These are phyloP conservation scores for Liparis tanakae DNA, from an alignment of 2,797 vertebrate genomes.

Conservation along the genomic window DNA sequence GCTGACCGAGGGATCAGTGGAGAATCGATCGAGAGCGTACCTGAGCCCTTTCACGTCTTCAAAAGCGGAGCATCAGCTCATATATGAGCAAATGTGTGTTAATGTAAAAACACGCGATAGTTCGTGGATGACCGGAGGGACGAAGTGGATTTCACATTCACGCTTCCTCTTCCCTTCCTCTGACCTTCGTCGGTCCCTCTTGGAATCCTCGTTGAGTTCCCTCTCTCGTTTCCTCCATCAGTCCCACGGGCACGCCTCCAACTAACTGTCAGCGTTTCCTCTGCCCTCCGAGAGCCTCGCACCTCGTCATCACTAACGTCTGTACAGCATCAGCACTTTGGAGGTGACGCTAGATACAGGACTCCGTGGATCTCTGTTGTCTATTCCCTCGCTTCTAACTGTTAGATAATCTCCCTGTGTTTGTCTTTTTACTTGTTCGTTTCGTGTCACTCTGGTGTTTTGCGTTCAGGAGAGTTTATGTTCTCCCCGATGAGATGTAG, in stretches of 20 bases:
- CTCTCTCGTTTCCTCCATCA: slow-evolving; percentile 45
- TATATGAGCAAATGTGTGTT: slow-evolving; percentile 16
- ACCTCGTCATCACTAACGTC: slow-evolving; percentile 42
- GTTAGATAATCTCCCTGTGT: background rate
- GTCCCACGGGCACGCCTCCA: slow-evolving; percentile 32
- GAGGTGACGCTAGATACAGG: slow-evolving; percentile 12
- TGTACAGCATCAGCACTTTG: slow-evolving; percentile 48
- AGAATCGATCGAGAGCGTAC: slow-evolving; percentile 61
- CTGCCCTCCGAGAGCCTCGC: slow-evolving; percentile 31
- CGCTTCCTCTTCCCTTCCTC: slow-evolving; percentile 28
- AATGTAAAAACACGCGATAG: slow-evolving; percentile 10
- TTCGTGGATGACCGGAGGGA: slow-evolving; percentile 1
- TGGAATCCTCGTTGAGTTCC: slow-evolving; percentile 20
- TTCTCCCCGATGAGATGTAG: slow-evolving; percentile 17
- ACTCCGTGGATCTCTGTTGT: slow-evolving; percentile 8
- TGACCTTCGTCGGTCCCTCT: slow-evolving; percentile 49
- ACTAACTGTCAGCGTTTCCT: slow-evolving; percentile 60
- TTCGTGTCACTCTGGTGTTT: background rate
- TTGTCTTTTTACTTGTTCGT: background rate
- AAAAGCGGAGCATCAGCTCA: slow-evolving; percentile 31
- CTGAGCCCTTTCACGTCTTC: slow-evolving; percentile 67
- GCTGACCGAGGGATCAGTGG: slow-evolving; percentile 48
- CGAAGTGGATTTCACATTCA: slow-evolving; percentile 40
- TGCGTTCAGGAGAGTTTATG: slow-evolving; percentile 4
- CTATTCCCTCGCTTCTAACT: background rate